phyloP scores from a whole-genome alignment of 2,888 invertebrate species.

The Phrixothrix hirtus region DNA sequence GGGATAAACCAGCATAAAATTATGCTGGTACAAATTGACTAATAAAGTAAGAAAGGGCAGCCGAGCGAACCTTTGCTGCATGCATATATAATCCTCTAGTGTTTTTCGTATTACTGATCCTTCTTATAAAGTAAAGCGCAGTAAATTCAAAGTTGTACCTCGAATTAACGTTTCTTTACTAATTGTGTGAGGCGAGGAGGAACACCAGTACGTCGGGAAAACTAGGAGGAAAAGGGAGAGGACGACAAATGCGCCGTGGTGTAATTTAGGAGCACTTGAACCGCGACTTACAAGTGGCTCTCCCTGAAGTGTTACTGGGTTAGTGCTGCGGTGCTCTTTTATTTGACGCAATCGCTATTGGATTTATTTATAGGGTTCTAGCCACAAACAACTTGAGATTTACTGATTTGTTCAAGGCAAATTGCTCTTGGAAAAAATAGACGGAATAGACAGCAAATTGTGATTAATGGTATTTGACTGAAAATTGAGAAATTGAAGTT shows the following conservation, averaged over 20 bases:
- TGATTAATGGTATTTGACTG: background rate
- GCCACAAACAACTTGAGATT: slow-evolving; percentile 31
- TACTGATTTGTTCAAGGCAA: slow-evolving; percentile 22
- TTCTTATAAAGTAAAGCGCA: slow-evolving; percentile 32
- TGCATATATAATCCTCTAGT: slow-evolving; percentile 35
- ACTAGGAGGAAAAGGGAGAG: slow-evolving; percentile 10
- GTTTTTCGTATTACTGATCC: slow-evolving; percentile 29
- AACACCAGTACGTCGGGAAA: slow-evolving; percentile 17
- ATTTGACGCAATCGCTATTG: slow-evolving; percentile 32
- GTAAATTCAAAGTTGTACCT: slow-evolving; percentile 33
- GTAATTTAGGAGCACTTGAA: slow-evolving; percentile 41
- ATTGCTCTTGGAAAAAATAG: slow-evolving; percentile 24
- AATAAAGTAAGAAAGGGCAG: slow-evolving; percentile 29
- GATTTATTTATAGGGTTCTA: slow-evolving; percentile 33
- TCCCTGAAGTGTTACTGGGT: slow-evolving; percentile 35
- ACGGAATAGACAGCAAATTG: slow-evolving; percentile 9
- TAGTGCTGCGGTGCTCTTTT: slow-evolving; percentile 27
- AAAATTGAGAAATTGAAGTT: slow-evolving; percentile 6
- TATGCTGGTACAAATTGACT: no score
- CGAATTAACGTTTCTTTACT: slow-evolving; percentile 34
- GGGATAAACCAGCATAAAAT: no score
- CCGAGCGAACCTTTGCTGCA: slow-evolving; percentile 33
- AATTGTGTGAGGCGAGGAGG: slow-evolving; percentile 33
- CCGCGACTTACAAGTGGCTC: slow-evolving; percentile 40
- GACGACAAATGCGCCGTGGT: slow-evolving; percentile 29